phyloP scores from a whole-genome alignment of 2,888 invertebrate species.

The Tyria jacobaeae region DNA sequence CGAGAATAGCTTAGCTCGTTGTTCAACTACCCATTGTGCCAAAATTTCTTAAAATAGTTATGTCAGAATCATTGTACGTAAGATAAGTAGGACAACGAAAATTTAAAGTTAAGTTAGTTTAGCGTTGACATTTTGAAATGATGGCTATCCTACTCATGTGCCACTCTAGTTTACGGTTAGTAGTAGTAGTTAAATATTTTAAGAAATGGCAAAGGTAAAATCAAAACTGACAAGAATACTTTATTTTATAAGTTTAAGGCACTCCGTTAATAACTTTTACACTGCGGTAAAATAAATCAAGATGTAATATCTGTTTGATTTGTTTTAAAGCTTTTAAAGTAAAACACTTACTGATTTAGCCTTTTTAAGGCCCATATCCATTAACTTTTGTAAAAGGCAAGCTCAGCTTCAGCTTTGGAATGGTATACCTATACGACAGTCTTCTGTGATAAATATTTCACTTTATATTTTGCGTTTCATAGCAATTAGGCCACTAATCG shows the following conservation, averaged over 20 bases:
- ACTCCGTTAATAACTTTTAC: not conserved
- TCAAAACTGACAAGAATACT: not conserved
- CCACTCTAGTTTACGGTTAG: not conserved
- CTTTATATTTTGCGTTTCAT: constrained; percentile 5
- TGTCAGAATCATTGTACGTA: constrained; percentile 17
- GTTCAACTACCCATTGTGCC: constrained; percentile 23
- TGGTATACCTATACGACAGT: constrained; percentile 11
- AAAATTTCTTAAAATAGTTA: constrained; percentile 29
- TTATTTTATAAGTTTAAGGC: not conserved
- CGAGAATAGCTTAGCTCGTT: constrained; percentile 39
- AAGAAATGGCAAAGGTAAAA: not conserved
- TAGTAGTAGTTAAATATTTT: not conserved
- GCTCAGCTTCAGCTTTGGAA: constrained; percentile 22
- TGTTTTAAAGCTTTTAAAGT: not conserved
- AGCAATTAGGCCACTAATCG: too few relatives aligned
- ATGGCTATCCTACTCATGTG: not conserved
- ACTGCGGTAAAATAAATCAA: not conserved
- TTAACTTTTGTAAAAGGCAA: constrained; percentile 22
- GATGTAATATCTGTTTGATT: not conserved
- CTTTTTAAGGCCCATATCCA: constrained; percentile 9
- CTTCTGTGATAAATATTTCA: not conserved
- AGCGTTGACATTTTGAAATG: not conserved
- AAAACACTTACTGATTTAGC: constrained; percentile 27
- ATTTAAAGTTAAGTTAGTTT: not conserved
- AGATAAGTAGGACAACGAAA: constrained; percentile 24